Conservation (phyloP, 1,140 invertebrate genomes). For the Drosophila ambigua region DNA sequence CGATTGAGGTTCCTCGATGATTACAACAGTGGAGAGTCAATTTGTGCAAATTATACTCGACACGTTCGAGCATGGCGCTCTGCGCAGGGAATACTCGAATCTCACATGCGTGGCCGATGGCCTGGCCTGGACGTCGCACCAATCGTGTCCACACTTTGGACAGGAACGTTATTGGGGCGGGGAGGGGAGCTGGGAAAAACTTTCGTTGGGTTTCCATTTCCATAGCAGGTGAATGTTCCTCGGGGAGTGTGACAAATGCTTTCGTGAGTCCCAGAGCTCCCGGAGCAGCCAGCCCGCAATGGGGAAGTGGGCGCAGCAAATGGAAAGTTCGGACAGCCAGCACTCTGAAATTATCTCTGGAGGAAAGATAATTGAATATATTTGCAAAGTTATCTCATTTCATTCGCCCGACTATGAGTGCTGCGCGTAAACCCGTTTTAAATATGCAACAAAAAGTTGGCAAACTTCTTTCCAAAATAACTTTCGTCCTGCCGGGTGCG, state of each 20-base stretch:
- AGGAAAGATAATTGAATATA: conserved; percentile 60
- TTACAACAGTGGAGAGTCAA: conserved; percentile 43
- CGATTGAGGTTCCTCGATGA: conserved; percentile 30
- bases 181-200: not conserved
- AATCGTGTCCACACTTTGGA: too few species aligned
- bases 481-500: conserved; percentile 46
- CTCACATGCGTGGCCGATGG: conserved; percentile 6
- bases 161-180: not conserved
- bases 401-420: conserved; percentile 25
- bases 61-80: conserved; percentile 11
- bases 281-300: not conserved
- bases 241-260: conserved; percentile 52
- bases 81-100: conserved; percentile 9
- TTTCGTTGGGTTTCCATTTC: conserved; percentile 35
- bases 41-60: conserved; percentile 58
- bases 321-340: conserved; percentile 31
- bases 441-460: conserved; percentile 66
- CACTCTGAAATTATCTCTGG: conserved; percentile 21
- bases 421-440: conserved; percentile 55
- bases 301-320: not conserved
- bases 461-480: conserved; percentile 55
- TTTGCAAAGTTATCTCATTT: conserved; percentile 68
- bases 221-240: conserved; percentile 39
- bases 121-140: too few species aligned
- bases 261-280: conserved; percentile 6